Percentiles rank a stretch among this genome's conserved stretches.
phyloP scores from a whole-genome alignment of 2,113 vertebrate species.

The Cariama cristata region DNA sequence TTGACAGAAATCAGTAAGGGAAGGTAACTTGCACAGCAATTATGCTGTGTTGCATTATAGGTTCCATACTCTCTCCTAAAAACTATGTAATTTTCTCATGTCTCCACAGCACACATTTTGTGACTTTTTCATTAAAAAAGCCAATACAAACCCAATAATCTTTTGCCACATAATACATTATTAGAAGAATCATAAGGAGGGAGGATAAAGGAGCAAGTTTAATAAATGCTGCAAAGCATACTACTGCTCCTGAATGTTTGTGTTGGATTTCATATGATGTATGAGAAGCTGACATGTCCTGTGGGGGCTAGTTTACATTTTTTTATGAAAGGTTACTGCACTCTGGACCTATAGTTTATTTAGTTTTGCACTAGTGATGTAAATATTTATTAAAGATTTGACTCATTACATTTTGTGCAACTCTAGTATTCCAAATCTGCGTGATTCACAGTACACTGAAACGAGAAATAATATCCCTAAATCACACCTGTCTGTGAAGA shows the following conservation, averaged over 20 bases:
- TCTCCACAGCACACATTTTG: neutral
- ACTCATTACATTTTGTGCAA: constrained; percentile 40
- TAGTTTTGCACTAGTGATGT: constrained; percentile 29
- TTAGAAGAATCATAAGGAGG: neutral
- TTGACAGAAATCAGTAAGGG: neutral
- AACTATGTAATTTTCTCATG: constrained; percentile 1
- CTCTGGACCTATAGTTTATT: constrained; percentile 18
- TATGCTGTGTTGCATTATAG: neutral
- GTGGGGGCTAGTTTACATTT: constrained; percentile 3
- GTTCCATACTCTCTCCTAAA: neutral
- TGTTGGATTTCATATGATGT: constrained; percentile 32
- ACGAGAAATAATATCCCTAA: constrained; percentile 38
- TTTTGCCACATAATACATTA: constrained; percentile 26
- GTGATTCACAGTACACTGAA: constrained; percentile 4
- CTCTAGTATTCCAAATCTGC: neutral
- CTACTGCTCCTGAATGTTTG: constrained; percentile 40
- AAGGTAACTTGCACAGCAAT: neutral
- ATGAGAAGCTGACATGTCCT: constrained; percentile 41
- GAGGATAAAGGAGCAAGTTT: neutral
- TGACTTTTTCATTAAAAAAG: constrained; percentile 45
- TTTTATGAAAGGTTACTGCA: constrained; percentile 44
- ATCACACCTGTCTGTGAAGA: neutral
- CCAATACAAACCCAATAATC: constrained; percentile 22
- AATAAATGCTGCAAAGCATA: constrained; percentile 40
- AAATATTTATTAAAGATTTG: constrained; percentile 59